Conservation (phyloP, 1,140 invertebrate genomes). For the Heliothis virescens region DNA sequence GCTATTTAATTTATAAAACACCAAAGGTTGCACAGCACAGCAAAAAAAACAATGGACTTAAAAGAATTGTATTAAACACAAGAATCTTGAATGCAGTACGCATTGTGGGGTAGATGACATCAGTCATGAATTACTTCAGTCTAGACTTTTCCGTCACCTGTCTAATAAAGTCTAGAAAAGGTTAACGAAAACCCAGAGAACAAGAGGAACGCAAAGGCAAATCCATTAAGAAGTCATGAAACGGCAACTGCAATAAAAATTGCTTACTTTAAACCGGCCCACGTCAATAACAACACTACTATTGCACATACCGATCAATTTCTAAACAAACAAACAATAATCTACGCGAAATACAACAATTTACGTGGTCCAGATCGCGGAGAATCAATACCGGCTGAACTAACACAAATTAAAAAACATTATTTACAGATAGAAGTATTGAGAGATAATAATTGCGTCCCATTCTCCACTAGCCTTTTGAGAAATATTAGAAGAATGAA, state of each 20-base stretch:
- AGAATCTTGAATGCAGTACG: too few relatives aligned
- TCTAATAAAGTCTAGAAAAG: too few relatives aligned
- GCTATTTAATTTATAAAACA: neutral
- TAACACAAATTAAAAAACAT: conserved; percentile 1
- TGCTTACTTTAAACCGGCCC: neutral
- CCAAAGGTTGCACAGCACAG: neutral
- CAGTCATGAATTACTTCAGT: too few relatives aligned
- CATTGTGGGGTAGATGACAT: too few relatives aligned
- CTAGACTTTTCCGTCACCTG: too few relatives aligned
- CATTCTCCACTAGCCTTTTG: neutral
- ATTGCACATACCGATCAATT: conserved; percentile 7
- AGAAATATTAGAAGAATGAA: conserved; percentile 6
- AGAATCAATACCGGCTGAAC: conserved; percentile 7
- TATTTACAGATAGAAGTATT: neutral
- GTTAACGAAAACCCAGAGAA: too few relatives aligned
- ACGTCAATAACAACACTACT: neutral
- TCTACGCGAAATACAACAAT: conserved; percentile 1
- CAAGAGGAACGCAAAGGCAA: too few relatives aligned
- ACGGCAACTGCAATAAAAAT: neutral
- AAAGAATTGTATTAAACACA: too few relatives aligned
- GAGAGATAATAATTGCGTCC: conserved; percentile 3
- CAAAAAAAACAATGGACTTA: too few relatives aligned
- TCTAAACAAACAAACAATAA: conserved; percentile 19
- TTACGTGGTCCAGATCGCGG: neutral
- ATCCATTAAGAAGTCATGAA: neutral